A percentile compares a stretch with the other conserved stretches of the same genome.
phyloP scores from a whole-genome alignment of 2,113 vertebrate species.

The Eleginops maclovinus region DNA sequence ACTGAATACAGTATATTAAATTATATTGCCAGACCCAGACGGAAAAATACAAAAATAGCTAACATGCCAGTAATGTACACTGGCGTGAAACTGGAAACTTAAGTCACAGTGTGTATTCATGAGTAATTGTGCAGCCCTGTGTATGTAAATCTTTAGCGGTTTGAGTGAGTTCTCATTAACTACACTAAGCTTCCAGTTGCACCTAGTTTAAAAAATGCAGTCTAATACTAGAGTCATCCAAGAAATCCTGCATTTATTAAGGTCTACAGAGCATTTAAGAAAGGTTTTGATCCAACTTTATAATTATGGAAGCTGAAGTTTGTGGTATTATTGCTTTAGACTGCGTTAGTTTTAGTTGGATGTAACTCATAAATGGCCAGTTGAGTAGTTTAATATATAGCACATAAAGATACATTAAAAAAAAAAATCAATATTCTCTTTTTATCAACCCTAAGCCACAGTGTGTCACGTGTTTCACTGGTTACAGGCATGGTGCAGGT shows the following conservation, averaged over 20 bases:
- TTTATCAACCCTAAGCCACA: conserved; percentile 48
- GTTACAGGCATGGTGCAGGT: conserved; percentile 38
- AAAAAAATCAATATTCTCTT: neutral
- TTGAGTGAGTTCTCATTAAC: neutral
- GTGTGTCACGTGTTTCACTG: conserved; percentile 63
- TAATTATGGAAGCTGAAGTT: neutral
- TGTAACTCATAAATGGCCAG: neutral
- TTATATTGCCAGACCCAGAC: neutral
- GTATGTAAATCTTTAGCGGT: neutral
- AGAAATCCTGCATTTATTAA: neutral
- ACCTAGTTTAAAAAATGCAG: neutral
- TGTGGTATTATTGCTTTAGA: neutral
- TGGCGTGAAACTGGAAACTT: conserved; percentile 9
- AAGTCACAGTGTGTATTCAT: neutral
- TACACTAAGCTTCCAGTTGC: neutral
- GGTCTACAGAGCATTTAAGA: neutral
- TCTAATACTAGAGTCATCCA: neutral
- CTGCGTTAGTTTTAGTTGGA: neutral
- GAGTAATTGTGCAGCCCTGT: conserved; percentile 28
- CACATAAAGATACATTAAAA: neutral
- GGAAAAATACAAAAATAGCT: no score
- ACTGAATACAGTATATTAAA: neutral
- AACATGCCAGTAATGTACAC: neutral
- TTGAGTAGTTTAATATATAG: neutral
- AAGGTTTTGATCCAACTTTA: neutral